Evolutionary conservation across 92 coral and sea anemone species (phyloP).

Genomic region (Epizoanthus scotinus): DNA sequence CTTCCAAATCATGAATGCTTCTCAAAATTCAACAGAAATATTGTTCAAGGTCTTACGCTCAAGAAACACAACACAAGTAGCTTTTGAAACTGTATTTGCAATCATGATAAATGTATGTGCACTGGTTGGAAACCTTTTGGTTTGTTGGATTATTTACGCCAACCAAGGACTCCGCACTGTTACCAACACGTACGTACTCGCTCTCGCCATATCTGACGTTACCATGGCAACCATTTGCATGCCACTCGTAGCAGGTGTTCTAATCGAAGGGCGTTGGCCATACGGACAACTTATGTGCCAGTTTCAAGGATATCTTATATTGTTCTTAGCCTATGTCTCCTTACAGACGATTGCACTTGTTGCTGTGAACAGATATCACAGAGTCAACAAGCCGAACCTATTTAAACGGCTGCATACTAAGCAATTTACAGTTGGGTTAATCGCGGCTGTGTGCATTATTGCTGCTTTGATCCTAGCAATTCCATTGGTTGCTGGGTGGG

Average conservation of each 20-base stretch:
- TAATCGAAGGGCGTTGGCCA: conserved; percentile 61
- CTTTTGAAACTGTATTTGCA: conserved; percentile 48
- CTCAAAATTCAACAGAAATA: conserved; percentile 8
- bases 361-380: conserved; percentile 72
- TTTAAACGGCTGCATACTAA: conserved; percentile 55
- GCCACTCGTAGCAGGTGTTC: conserved; percentile 63
- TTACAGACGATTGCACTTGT: conserved; percentile 67
- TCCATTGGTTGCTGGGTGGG: conserved; percentile 44
- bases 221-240: conserved; percentile 70
- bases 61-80: conserved; percentile 15
- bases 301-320: conserved; percentile 61
- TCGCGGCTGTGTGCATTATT: conserved; percentile 51
- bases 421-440: conserved; percentile 45
- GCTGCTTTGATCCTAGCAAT: conserved; percentile 46
- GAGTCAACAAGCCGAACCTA: conserved; percentile 58
- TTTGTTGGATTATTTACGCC: conserved; percentile 54
- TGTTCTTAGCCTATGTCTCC: conserved; percentile 66
- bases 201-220: conserved; percentile 64
- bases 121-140: conserved; percentile 57
- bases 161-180: conserved; percentile 60
- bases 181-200: conserved; percentile 60
- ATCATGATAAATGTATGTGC: conserved; percentile 53
- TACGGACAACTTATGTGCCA: conserved; percentile 56
- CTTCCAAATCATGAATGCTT: not conserved
- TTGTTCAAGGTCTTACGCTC: conserved; percentile 7